phyloP scores from a whole-genome alignment of 2,888 invertebrate genomes.

The Lasioglossum lativentre region DNA sequence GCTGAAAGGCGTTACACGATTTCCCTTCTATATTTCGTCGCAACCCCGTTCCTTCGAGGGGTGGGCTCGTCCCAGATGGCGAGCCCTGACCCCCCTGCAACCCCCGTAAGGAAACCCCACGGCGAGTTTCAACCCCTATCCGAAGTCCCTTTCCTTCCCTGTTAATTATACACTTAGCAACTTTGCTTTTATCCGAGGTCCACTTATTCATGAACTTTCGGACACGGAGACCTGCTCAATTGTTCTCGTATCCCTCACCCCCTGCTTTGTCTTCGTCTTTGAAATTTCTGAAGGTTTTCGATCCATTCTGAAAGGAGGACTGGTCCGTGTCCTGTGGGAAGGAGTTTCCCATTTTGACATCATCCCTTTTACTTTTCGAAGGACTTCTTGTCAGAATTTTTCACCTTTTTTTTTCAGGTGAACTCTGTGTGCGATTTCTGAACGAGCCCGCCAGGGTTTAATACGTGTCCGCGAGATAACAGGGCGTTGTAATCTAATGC shows the following conservation, averaged over 20 bases:
- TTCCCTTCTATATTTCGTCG: constrained; percentile 43
- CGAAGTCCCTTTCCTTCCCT: constrained; percentile 28
- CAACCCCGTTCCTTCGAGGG: constrained; percentile 20
- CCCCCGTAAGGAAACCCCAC: neutral
- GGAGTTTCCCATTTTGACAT: too few relatives aligned
- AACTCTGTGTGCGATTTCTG: neutral
- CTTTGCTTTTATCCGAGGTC: constrained; percentile 71
- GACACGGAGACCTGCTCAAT: constrained; percentile 21
- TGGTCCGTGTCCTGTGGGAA: too few relatives aligned
- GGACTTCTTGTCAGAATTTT: neutral
- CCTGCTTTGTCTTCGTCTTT: neutral
- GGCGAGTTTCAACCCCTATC: constrained; percentile 53
- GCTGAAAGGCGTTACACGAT: constrained; percentile 55
- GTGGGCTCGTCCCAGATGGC: constrained; percentile 47
- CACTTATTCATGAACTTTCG: constrained; percentile 67
- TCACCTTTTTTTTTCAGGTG: neutral
- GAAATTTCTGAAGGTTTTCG: neutral
- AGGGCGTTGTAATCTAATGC: neutral
- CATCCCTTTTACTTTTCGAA: too few relatives aligned
- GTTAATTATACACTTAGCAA: constrained; percentile 73
- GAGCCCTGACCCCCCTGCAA: constrained; percentile 42
- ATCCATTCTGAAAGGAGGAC: too few relatives aligned
- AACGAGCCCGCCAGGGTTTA: too few relatives aligned
- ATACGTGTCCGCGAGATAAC: neutral
- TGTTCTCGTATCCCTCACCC: neutral